Percentiles rank a stretch among this genome's conserved stretches.
Evolutionary conservation across 1,140 invertebrate genomes (phyloP).

Genomic region (Magallana angulata): DNA sequence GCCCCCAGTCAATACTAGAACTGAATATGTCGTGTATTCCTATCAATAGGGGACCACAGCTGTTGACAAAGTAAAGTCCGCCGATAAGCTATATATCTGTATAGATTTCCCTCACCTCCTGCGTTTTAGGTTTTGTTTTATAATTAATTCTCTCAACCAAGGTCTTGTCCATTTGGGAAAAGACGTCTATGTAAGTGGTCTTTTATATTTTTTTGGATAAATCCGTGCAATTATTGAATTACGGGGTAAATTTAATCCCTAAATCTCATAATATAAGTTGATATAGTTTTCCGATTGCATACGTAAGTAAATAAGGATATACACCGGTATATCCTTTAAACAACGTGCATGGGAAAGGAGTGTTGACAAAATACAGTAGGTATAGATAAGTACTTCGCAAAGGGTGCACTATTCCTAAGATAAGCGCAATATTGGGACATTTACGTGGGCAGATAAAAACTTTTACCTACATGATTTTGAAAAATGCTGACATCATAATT

Average conservation of each 20-base stretch:
- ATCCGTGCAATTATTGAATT: no score
- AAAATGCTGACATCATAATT: conserved; percentile 10
- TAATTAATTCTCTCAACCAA: conserved; percentile 14
- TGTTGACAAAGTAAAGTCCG: conserved; percentile 9
- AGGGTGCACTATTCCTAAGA: background rate
- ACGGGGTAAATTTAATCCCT: no score
- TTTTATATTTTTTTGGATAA: background rate
- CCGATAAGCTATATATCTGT: conserved; percentile 3
- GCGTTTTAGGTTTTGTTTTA: background rate
- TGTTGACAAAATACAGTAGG: background rate
- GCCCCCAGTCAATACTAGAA: background rate
- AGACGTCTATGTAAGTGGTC: background rate
- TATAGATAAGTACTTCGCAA: background rate
- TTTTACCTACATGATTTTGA: background rate
- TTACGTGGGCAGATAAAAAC: background rate
- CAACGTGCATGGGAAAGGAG: background rate
- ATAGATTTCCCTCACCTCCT: conserved; percentile 16
- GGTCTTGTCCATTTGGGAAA: background rate
- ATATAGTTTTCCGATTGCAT: no score
- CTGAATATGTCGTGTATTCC: background rate
- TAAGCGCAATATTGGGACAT: background rate
- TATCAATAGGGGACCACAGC: conserved; percentile 19
- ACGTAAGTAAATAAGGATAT: no score
- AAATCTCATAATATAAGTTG: no score
- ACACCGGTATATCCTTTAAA: no score